These are phyloP conservation scores for Macheiramphus alcinus DNA, from an alignment of 2,113 vertebrate species.

Conservation along the genomic window DNA sequence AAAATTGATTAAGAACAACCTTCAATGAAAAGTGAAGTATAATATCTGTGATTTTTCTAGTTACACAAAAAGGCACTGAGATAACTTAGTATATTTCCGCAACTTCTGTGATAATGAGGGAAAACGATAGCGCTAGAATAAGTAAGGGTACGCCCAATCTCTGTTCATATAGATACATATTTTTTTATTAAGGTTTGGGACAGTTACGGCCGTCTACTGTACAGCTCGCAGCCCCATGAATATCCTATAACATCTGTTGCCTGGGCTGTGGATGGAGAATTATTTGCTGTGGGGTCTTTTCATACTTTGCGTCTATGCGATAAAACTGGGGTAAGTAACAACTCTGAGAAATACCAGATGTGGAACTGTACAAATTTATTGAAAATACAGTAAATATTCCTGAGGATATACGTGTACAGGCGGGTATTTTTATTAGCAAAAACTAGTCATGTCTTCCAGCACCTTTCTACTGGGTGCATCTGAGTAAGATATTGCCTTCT, in stretches of 20 bases:
- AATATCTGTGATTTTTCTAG: background rate
- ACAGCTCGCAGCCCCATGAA: slow-evolving; percentile 82
- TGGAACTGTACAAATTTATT: background rate
- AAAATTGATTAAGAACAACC: background rate
- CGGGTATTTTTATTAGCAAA: background rate
- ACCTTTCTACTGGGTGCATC: background rate
- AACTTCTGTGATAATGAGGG: background rate
- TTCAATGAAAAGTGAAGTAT: background rate
- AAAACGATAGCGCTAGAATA: background rate
- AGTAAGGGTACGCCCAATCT: rapidly evolving
- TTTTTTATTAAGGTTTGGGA: slow-evolving; percentile 88
- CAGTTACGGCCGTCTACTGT: slow-evolving; percentile 86
- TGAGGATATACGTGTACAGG: background rate
- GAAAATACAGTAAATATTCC: background rate
- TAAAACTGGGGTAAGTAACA: slow-evolving; percentile 90
- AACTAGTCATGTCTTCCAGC: background rate
- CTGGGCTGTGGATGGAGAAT: slow-evolving; percentile 91
- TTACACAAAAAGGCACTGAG: background rate
- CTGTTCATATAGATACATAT: background rate
- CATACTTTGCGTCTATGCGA: slow-evolving; percentile 93
- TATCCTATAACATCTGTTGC: slow-evolving; percentile 90
- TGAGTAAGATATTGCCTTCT: background rate
- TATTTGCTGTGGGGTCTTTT: slow-evolving; percentile 96
- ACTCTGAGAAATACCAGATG: background rate
- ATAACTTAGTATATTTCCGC: background rate